Evolutionary conservation across 2,113 vertebrate genomes (phyloP), one percentile per base, ranked within the genome.

Genomic region (Rousettus leschenaultii): DNA sequence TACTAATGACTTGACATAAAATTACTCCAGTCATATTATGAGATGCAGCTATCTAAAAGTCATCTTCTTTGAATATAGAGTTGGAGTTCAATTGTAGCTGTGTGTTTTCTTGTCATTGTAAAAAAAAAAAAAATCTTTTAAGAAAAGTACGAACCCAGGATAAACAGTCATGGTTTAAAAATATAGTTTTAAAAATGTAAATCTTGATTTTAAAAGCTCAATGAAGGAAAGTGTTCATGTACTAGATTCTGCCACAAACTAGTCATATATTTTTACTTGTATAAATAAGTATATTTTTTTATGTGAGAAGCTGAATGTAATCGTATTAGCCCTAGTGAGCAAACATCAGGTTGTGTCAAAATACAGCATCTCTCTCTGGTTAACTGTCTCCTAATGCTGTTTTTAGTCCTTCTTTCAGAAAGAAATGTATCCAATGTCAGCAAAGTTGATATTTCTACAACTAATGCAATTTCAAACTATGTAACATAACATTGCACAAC

Each of bases 401-500:
- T 95, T 94, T 80, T 53, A 61, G 6, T 84, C 51, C 82, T 95
- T 26, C 12, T 94, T 48, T 82, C 16, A 5, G 70, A 40, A 12
- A 94, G 30, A 92, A 95, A 92, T 73, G 30, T 43, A 63, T 85
- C 51, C 80, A 38, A 87, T 63, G 16, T 86, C 71, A 90, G 75
- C 28, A 68, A 91, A 80, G 90, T 40, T 87, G 89, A 87, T 84
- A 33, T 85, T 90, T 95, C 71, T 19, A 78, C 40, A 88, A 57
- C 65, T 88, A 89, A 94, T 65, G 53, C 45, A 74, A 88, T 91
- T 96, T 96, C 43, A 92, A 86, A 80, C 33, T 66, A 86, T 35
- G 19, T 63, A 86, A 45, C 40, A 28, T 80, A 77, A 61, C 30
- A 63, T 30, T 43, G 24, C 92, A 33, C 55, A 95, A 66, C 26